Conservation (phyloP, 2,888 invertebrate genomes). For the Tryphoninae sp. region DNA sequence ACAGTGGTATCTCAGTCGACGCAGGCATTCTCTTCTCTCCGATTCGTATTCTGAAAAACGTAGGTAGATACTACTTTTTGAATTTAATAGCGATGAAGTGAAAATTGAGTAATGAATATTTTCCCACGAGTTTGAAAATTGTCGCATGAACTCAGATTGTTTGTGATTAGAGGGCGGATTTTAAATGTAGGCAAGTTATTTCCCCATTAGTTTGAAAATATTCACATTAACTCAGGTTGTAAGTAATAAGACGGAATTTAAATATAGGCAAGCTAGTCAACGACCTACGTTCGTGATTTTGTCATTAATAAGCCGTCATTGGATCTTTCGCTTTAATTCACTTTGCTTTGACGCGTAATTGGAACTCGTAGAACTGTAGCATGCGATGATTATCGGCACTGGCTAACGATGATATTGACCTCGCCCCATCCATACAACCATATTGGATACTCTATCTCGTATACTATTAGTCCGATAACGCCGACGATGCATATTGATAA, state of each 20-base stretch:
- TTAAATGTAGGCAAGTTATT: not conserved
- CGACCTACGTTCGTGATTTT: not conserved
- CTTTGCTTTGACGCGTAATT: slow-evolving; percentile 42
- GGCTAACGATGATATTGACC: slow-evolving; percentile 41
- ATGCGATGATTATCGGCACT: slow-evolving; percentile 40
- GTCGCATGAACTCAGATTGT: not conserved
- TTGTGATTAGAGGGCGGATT: not conserved
- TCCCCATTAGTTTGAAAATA: not conserved
- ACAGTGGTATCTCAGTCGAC: slow-evolving; percentile 2
- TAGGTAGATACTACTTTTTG: too few species aligned
- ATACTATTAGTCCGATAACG: slow-evolving; percentile 53
- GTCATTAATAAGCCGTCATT: not conserved
- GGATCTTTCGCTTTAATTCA: slow-evolving; percentile 13
- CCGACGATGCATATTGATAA: slow-evolving; percentile 45
- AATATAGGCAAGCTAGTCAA: not conserved
- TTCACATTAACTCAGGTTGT: not conserved
- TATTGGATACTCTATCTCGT: slow-evolving; percentile 17
- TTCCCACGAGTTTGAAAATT: not conserved
- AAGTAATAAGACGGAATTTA: too few species aligned
- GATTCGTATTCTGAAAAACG: slow-evolving; percentile 5
- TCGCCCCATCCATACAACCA: slow-evolving; percentile 24
- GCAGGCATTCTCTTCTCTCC: not conserved
- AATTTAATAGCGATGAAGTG: not conserved
- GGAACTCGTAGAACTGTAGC: slow-evolving; percentile 30
- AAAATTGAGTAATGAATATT: not conserved